A percentile compares a stretch with the other conserved stretches of the same genome.
Evolutionary conservation across 2,113 vertebrate species (phyloP).

Genomic region (Phyllostomus discolor): DNA sequence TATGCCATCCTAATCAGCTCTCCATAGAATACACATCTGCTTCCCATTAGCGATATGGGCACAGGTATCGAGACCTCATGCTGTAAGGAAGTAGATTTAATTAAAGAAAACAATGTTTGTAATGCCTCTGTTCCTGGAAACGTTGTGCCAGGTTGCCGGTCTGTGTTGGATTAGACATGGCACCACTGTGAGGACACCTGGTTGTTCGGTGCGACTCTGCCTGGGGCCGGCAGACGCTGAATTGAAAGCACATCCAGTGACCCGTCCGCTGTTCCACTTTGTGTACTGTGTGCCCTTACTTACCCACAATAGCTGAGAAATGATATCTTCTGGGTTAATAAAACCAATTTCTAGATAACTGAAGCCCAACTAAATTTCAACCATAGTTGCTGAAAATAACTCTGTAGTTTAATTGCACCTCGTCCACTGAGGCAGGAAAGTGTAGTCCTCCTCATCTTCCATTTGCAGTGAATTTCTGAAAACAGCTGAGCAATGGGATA

Average conservation of each 20-base stretch:
- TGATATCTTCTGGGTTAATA: background rate
- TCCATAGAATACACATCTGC: background rate
- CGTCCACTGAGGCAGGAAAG: background rate
- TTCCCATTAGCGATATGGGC: background rate
- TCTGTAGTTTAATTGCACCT: background rate
- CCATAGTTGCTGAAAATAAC: background rate
- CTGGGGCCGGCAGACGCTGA: background rate
- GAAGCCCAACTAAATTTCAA: background rate
- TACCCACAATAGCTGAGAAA: background rate
- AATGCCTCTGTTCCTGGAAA: background rate
- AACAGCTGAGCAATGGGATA: background rate
- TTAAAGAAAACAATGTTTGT: background rate
- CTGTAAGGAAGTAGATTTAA: background rate
- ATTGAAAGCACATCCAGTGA: background rate
- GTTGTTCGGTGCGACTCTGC: background rate
- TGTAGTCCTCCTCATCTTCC: background rate
- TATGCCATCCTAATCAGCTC: background rate
- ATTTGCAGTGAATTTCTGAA: slow-evolving; percentile 22
- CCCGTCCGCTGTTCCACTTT: background rate
- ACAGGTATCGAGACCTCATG: background rate
- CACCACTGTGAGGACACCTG: background rate
- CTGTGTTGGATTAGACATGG: background rate
- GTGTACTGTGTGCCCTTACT: background rate
- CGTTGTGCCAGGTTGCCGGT: background rate
- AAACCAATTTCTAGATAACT: background rate